Conservation (phyloP, 2,888 invertebrate species). For the Caenorhabditis panamensis region DNA sequence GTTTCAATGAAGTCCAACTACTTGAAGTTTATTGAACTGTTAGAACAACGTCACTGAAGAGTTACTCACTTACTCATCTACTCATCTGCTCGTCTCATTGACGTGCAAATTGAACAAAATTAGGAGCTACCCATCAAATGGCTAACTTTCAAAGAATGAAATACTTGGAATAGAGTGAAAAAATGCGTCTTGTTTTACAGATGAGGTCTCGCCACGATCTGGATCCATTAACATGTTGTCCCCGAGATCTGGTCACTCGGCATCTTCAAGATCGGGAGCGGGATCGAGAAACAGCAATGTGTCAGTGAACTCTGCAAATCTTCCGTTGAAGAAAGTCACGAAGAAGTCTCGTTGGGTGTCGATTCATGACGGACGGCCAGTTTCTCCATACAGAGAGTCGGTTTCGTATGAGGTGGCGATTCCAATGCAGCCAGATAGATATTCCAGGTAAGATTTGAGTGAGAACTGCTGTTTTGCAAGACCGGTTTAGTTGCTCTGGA, state of each 20-base stretch:
- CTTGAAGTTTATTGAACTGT: constrained; percentile 32
- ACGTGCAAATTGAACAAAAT: constrained; percentile 12
- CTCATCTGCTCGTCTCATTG: constrained; percentile 2
- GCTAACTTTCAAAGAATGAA: constrained; percentile 16
- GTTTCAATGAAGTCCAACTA: not conserved
- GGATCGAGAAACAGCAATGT: constrained; percentile 61
- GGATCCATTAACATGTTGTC: constrained; percentile 67
- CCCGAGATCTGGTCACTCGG: constrained; percentile 62
- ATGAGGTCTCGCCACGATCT: constrained; percentile 73
- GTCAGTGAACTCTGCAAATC: constrained; percentile 49
- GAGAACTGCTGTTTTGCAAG: not conserved
- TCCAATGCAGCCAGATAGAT: constrained; percentile 67
- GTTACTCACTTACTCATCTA: not conserved
- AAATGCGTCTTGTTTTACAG: constrained; percentile 37
- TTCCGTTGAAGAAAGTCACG: constrained; percentile 77
- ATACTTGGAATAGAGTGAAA: not conserved
- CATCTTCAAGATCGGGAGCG: constrained; percentile 61
- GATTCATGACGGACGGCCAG: constrained; percentile 79
- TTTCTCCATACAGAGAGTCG: constrained; percentile 77
- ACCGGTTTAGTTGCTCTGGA: not conserved
- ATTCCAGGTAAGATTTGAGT: constrained; percentile 41
- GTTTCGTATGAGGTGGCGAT: constrained; percentile 75
- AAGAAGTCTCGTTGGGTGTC: constrained; percentile 78
- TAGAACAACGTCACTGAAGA: constrained; percentile 20
- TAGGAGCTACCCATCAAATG: too few species aligned